Evolutionary conservation across 1,140 invertebrate species (phyloP).

Genomic region (Zaprionus davidi): DNA sequence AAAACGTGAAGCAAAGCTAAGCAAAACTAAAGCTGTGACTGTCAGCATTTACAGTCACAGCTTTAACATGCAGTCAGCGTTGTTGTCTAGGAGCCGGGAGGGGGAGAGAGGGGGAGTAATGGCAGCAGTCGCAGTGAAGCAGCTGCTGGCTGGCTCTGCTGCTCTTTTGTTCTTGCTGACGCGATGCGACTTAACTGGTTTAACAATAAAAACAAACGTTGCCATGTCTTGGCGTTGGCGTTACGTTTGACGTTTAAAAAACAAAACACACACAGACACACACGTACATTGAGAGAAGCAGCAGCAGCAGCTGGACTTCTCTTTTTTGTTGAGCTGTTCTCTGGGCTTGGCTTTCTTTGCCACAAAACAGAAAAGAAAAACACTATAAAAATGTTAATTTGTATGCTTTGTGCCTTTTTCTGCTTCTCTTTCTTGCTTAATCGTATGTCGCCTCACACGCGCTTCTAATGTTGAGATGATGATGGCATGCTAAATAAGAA

Average conservation of each 20-base stretch:
- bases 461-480: constrained; percentile 73
- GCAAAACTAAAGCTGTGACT: no score
- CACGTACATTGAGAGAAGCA: constrained; percentile 2
- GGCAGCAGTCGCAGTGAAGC: constrained; percentile 23
- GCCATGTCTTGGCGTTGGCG: constrained; percentile 59
- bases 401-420: constrained; percentile 71
- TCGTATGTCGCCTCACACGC: constrained; percentile 72
- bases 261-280: constrained; percentile 42
- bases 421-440: constrained; percentile 52
- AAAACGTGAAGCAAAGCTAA: constrained; percentile 38
- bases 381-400: constrained; percentile 80
- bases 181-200: constrained; percentile 64
- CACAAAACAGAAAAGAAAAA: constrained; percentile 24
- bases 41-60: no score
- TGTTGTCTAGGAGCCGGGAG: constrained; percentile 23
- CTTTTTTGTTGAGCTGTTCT: constrained; percentile 45
- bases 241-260: constrained; percentile 71
- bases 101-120: constrained; percentile 21
- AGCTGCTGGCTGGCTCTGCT: constrained; percentile 46
- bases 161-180: constrained; percentile 53
- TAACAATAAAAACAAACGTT: constrained; percentile 77
- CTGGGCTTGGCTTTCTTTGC: constrained; percentile 76
- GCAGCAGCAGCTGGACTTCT: constrained; percentile 49
- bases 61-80: constrained; percentile 75
- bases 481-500: constrained; percentile 65